Evolutionary conservation across 1,140 invertebrate species (phyloP).

Genomic region (Drosophila pachea): DNA sequence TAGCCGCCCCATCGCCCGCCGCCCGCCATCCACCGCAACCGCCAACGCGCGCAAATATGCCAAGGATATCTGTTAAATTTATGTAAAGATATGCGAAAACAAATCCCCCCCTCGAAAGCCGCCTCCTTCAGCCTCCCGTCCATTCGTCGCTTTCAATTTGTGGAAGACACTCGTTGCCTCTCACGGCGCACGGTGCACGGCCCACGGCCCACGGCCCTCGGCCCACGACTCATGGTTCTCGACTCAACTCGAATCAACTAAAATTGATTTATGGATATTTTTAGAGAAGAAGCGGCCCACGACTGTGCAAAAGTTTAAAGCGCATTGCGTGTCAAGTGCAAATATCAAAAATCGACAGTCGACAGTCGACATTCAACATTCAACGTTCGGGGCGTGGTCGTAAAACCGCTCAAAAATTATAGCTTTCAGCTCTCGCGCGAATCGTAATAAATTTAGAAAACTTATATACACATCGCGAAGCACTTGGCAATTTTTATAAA

Average conservation of each 20-base stretch:
- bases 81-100: conserved; percentile 67
- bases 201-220: background rate
- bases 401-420: conserved; percentile 75
- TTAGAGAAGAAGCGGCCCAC: conserved; percentile 42
- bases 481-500: conserved; percentile 63
- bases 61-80: conserved; percentile 69
- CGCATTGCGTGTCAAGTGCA: conserved; percentile 74
- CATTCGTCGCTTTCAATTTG: conserved; percentile 58
- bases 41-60: conserved; percentile 41
- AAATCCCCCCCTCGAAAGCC: conserved; percentile 5
- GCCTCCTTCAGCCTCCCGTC: background rate
- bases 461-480: conserved; percentile 62
- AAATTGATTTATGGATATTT: conserved; percentile 76
- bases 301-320: conserved; percentile 59
- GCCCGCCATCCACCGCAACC: background rate
- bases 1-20: no score
- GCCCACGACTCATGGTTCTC: conserved; percentile 6
- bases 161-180: conserved; percentile 47
- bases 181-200: conserved; percentile 11
- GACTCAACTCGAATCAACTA: conserved; percentile 57
- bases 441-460: conserved; percentile 75
- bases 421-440: conserved; percentile 74
- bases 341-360: conserved; percentile 77
- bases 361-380: conserved; percentile 73
- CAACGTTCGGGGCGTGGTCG: conserved; percentile 68